Conservation (phyloP, 2,113 vertebrate species). For the Burhinus oedicnemus region DNA sequence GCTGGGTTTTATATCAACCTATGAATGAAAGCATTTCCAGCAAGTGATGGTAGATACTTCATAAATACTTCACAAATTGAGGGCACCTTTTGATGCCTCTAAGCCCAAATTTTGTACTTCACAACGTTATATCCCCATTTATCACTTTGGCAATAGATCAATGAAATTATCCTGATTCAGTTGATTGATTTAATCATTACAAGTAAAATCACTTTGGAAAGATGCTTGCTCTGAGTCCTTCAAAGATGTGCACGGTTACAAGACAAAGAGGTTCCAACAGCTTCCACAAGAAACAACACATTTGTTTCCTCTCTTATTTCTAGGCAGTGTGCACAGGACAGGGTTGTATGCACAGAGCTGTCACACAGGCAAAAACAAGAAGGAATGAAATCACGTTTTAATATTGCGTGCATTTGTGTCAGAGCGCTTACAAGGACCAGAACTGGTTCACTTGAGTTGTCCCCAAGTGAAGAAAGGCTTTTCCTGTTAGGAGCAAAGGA, state of each 20-base stretch:
- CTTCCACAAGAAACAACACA: not conserved
- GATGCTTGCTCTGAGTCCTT: not conserved
- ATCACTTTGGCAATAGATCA: not conserved
- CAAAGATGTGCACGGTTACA: not conserved
- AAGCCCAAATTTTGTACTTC: not conserved
- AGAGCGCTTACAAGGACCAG: not conserved
- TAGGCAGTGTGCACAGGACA: not conserved
- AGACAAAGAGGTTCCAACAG: not conserved
- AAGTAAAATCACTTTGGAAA: constrained; percentile 27
- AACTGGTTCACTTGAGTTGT: not conserved
- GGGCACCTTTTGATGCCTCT: not conserved
- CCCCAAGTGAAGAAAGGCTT: not conserved
- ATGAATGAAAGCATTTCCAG: not conserved
- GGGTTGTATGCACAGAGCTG: not conserved
- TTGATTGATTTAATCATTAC: constrained; percentile 30
- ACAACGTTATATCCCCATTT: not conserved
- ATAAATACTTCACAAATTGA: not conserved
- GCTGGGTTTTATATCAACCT: not conserved
- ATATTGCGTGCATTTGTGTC: not conserved
- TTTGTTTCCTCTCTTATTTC: not conserved
- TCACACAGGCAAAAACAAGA: not conserved
- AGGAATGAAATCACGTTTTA: not conserved
- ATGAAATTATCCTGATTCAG: not conserved
- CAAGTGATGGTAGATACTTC: not conserved
- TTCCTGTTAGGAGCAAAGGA: not conserved